Percentiles rank a stretch among this genome's conserved stretches.
Conservation (phyloP, 2,797 vertebrate species). For the Epinephelus awoara region DNA sequence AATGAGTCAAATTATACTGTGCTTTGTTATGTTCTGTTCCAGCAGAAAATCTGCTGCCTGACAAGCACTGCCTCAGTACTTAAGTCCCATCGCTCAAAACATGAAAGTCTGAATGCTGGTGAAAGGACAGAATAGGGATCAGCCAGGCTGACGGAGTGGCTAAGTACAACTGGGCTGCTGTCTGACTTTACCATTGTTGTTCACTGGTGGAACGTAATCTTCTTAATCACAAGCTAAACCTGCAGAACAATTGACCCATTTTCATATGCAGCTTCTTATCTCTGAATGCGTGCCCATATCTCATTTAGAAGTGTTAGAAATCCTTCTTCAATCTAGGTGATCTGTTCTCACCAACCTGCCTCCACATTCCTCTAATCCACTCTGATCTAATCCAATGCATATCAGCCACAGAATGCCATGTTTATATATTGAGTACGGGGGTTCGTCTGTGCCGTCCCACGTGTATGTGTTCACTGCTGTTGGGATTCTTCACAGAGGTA, state of each 20-base stretch:
- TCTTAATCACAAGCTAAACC: constrained; percentile 81
- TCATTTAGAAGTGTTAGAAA: constrained; percentile 83
- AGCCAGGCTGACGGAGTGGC: constrained; percentile 71
- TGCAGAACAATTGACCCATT: constrained; percentile 85
- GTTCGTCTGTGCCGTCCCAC: constrained; percentile 20
- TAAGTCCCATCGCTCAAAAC: constrained; percentile 73
- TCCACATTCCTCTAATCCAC: constrained; percentile 78
- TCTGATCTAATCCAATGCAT: constrained; percentile 76
- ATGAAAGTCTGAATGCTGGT: constrained; percentile 68
- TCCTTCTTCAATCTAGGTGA: constrained; percentile 83
- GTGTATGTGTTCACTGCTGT: not conserved
- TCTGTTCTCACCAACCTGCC: constrained; percentile 79
- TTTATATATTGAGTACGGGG: constrained; percentile 47
- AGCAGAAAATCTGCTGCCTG: constrained; percentile 66
- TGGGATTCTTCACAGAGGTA: not conserved
- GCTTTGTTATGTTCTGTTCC: constrained; percentile 73
- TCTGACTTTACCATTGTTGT: constrained; percentile 77
- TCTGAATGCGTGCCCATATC: constrained; percentile 73
- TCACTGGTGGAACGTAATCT: constrained; percentile 79
- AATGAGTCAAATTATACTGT: constrained; percentile 71
- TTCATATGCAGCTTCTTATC: constrained; percentile 78
- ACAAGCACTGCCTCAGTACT: constrained; percentile 64
- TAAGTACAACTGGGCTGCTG: constrained; percentile 73
- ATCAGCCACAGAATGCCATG: constrained; percentile 58
- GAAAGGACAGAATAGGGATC: constrained; percentile 74